phyloP scores from a whole-genome alignment of 2,113 vertebrate species.

The Thermophis baileyi region DNA sequence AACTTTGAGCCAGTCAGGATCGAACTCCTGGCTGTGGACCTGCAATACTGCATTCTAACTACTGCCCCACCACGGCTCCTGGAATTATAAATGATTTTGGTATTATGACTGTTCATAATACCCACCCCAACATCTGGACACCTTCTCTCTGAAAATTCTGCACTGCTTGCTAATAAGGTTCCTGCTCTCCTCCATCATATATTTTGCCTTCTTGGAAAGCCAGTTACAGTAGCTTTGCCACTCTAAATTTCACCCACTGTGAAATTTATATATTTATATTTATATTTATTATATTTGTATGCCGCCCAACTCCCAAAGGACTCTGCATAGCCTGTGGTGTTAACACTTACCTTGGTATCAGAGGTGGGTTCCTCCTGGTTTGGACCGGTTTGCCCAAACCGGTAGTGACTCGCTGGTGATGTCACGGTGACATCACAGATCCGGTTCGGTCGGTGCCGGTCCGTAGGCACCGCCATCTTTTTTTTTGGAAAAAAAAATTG shows the following conservation, averaged over 20 bases:
- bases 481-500: too few relatives aligned
- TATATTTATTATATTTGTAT: too few relatives aligned
- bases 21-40: not conserved
- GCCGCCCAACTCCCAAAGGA: too few relatives aligned
- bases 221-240: not conserved
- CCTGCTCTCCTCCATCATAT: not conserved
- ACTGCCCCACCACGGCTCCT: not conserved
- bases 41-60: not conserved
- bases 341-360: not conserved
- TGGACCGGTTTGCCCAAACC: too few relatives aligned
- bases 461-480: too few relatives aligned
- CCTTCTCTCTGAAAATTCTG: not conserved
- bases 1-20: too few relatives aligned
- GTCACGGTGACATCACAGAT: too few relatives aligned
- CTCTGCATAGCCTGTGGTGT: not conserved
- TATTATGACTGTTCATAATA: not conserved
- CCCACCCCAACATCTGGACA: not conserved
- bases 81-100: not conserved
- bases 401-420: too few relatives aligned
- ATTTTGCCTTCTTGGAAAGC: not conserved
- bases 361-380: too few relatives aligned
- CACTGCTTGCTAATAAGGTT: not conserved
- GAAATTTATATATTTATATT: too few relatives aligned
- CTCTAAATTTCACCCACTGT: not conserved
- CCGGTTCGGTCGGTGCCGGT: too few relatives aligned